phyloP scores from a whole-genome alignment of 2,888 invertebrate species.

The Cheiracanthium punctorium region DNA sequence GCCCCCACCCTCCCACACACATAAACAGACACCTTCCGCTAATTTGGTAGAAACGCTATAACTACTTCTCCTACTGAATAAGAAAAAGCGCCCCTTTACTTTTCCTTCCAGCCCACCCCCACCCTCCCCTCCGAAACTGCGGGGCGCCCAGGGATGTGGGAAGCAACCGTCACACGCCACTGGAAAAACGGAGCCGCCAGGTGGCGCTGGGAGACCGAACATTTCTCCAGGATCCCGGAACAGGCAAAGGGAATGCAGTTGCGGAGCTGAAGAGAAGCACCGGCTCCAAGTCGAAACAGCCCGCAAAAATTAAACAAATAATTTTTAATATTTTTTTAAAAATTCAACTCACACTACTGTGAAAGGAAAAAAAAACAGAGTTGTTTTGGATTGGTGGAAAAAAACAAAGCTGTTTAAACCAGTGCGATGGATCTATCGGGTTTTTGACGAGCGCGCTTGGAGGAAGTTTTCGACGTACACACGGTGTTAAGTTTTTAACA shows the following conservation, averaged over 20 bases:
- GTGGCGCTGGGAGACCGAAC: slow-evolving; percentile 13
- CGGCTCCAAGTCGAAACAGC: background rate
- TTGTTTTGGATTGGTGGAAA: too few relatives aligned
- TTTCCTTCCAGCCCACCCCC: too few relatives aligned
- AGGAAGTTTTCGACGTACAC: background rate
- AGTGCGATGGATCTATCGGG: background rate
- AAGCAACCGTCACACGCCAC: slow-evolving; percentile 14
- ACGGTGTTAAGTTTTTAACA: background rate
- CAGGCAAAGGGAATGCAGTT: slow-evolving; percentile 22
- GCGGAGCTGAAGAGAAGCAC: slow-evolving; percentile 4
- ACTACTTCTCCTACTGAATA: too few relatives aligned
- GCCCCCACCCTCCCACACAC: too few relatives aligned
- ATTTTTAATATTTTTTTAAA: background rate
- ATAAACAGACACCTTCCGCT: too few relatives aligned
- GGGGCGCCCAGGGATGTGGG: slow-evolving; percentile 29
- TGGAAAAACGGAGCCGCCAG: background rate
- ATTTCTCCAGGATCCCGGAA: background rate
- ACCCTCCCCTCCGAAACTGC: too few relatives aligned
- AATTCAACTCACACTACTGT: too few relatives aligned
- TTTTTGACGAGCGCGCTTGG: background rate
- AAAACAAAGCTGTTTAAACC: background rate
- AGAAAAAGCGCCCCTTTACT: too few relatives aligned
- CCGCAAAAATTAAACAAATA: background rate
- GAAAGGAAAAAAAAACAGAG: too few relatives aligned
- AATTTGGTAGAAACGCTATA: too few relatives aligned